Evolutionary conservation across 1,140 invertebrate genomes (phyloP).

Genomic region (Ridgeia piscesae): DNA sequence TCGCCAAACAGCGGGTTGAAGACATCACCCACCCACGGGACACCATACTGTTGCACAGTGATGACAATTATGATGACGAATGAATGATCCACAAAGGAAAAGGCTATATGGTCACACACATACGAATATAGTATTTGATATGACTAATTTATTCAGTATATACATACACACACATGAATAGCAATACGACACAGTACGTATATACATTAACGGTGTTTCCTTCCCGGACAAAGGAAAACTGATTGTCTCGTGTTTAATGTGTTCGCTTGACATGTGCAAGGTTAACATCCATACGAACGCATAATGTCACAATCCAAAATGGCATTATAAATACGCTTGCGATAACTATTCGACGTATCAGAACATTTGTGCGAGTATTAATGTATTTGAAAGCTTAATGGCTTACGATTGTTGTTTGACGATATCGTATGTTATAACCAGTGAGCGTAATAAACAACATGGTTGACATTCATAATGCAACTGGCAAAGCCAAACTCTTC

Average conservation of each 20-base stretch:
- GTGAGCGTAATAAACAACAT: too few relatives aligned
- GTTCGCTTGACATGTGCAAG: neutral
- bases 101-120: neutral
- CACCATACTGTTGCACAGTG: neutral
- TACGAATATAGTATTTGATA: neutral
- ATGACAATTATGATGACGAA: too few relatives aligned
- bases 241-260: neutral
- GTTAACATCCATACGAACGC: neutral
- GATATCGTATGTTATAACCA: too few relatives aligned
- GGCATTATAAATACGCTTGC: neutral
- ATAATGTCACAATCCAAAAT: neutral
- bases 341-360: neutral
- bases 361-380: too few relatives aligned
- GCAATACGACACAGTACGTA: neutral
- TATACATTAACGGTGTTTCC: neutral
- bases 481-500: too few relatives aligned
- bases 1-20: too few relatives aligned
- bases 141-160: conserved; percentile 6
- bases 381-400: too few relatives aligned
- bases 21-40: too few relatives aligned
- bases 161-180: neutral
- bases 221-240: neutral
- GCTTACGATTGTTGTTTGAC: too few relatives aligned
- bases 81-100: neutral
- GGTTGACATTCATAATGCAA: too few relatives aligned